Percentiles rank a stretch among this genome's conserved stretches.
Evolutionary conservation across 2,797 vertebrate genomes (phyloP).

Genomic region (Cetoscarus ocellatus): DNA sequence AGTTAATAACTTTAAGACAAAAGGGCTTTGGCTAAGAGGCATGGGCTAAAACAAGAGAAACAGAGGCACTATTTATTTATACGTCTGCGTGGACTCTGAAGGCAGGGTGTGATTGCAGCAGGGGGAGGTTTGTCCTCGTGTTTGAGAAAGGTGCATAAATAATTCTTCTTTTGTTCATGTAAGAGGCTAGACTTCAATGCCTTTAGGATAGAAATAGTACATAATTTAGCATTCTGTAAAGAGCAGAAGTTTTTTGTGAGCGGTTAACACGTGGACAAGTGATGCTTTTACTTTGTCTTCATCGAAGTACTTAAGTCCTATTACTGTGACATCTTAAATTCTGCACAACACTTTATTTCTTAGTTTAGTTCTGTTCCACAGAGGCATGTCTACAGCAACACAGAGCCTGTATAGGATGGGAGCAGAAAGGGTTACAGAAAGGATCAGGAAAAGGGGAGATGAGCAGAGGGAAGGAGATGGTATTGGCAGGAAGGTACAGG

Average conservation of each 20-base stretch:
- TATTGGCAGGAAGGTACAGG: constrained; percentile 59
- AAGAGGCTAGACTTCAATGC: not conserved
- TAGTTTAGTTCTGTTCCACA: not conserved
- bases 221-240: not conserved
- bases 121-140: not conserved
- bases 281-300: not conserved
- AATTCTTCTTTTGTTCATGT: not conserved
- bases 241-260: constrained; percentile 1
- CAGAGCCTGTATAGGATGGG: not conserved
- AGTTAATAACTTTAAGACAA: constrained; percentile 59
- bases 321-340: not conserved
- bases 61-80: constrained; percentile 3
- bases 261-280: not conserved
- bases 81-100: not conserved
- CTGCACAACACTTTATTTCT: not conserved
- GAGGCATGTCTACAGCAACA: not conserved
- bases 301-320: not conserved
- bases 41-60: constrained; percentile 1
- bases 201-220: not conserved
- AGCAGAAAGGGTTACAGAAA: constrained; percentile 18
- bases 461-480: constrained; percentile 33
- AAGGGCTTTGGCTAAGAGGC: constrained; percentile 11
- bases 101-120: not conserved
- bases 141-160: not conserved
- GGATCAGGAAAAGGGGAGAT: constrained; percentile 13